Evolutionary conservation across 2,888 invertebrate species (phyloP), one percentile per base, ranked within the genome.

Genomic region (Spodoptera picta): DNA sequence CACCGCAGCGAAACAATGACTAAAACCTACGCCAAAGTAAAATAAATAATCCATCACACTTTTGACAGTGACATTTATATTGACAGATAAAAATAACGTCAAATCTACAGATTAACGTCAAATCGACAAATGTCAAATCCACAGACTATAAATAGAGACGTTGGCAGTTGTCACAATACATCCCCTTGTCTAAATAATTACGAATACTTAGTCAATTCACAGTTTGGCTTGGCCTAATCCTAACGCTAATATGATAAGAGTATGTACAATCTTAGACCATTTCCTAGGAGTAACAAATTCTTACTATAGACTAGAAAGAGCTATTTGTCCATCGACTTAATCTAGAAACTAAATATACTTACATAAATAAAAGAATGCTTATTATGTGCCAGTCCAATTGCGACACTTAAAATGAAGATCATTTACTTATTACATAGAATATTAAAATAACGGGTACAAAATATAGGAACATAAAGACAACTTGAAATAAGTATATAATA

Each of bases 201-300:
- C 53, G 62, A 74, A 58, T 69, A 76, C 67, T 77, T 69, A 69
- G 61, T 88, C 87, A 89, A 87, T 89, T 89, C 87, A 86, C 85
- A 87, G 82, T 87, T 90, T 89, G 89, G 89, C 90, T 87, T 89
- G 75, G 88, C 89, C 91, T 89, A 88, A 67, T 76, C 73, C 79
- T 77, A 70, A 52, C 64, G 55, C 78, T 77, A 77, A 74, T 59
- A 71, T 65, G 69, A 73, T 82, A 79, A 75, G 67, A 79, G 54
- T 79, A 78, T 76, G 73, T 86, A 85, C 61, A 73, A 59, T 72
- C 60, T 80, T 80, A 82, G 81, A 86, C 84, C 81, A 84, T 80
- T 81, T 63, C 69, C 78, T 83, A 82, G 65, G 66, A 77, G 61
- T 87, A 83, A 86, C 82, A 84, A 84, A 85, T 78, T 75, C 80